Percentiles rank a stretch among this genome's conserved stretches.
Conservation (phyloP, 2,113 vertebrate species). For the Aphyosemion australe region DNA sequence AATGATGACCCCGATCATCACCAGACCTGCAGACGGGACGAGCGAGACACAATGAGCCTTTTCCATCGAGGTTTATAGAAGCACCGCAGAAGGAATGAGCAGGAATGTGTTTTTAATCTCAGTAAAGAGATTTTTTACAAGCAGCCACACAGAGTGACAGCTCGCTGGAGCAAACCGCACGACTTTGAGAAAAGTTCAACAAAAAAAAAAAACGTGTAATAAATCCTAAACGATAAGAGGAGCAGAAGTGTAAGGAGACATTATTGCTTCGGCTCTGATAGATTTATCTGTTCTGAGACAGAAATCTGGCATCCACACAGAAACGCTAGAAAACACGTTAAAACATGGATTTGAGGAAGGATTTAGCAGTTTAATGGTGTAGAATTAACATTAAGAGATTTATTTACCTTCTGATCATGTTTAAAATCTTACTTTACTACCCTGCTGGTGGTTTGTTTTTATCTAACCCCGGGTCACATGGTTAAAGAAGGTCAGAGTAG, state of each 20-base stretch:
- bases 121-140: slow-evolving; percentile 6
- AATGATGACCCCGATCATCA: slow-evolving; percentile 92
- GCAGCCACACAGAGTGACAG: not conserved
- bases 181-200: not conserved
- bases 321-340: no score
- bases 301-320: not conserved
- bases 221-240: not conserved
- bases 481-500: no score
- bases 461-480: no score
- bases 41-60: not conserved
- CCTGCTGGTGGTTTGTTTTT: no score
- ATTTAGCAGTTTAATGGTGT: no score
- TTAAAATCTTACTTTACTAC: no score
- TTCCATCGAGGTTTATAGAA: not conserved
- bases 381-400: no score
- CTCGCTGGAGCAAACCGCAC: not conserved
- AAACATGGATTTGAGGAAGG: no score
- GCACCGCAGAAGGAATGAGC: not conserved
- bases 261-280: not conserved
- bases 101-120: not conserved
- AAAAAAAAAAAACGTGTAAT: no score
- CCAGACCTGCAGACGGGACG: slow-evolving; percentile 78
- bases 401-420: no score
- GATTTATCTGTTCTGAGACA: not conserved
- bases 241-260: not conserved